Conservation (phyloP, 2,888 invertebrate genomes). For the Drosophila greeni region DNA sequence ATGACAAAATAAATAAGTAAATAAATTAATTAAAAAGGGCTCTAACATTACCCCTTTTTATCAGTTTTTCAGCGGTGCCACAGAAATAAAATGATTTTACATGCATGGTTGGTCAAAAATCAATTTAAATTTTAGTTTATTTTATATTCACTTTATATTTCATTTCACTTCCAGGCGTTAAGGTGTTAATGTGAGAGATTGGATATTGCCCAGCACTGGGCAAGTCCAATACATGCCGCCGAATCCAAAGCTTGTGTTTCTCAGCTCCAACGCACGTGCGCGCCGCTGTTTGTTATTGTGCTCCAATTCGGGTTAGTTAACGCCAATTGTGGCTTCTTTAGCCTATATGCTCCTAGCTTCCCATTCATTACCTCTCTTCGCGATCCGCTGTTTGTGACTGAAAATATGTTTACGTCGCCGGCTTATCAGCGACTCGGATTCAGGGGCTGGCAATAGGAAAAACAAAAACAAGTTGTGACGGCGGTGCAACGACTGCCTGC, state of each 20-base stretch:
- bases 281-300: slow-evolving; percentile 38
- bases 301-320: slow-evolving; percentile 52
- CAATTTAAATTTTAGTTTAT: not conserved
- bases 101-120: not conserved
- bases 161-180: not conserved
- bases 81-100: not conserved
- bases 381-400: slow-evolving; percentile 8
- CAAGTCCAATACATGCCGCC: not conserved
- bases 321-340: slow-evolving; percentile 7
- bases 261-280: slow-evolving; percentile 54
- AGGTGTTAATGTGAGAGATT: slow-evolving; percentile 5
- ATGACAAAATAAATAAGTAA: no score
- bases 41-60: no score
- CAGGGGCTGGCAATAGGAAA: slow-evolving; percentile 26
- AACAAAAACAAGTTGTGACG: slow-evolving; percentile 60
- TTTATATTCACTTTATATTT: not conserved
- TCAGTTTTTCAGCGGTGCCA: not conserved
- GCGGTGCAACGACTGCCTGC: slow-evolving; percentile 48
- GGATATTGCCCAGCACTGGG: slow-evolving; percentile 11
- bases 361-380: slow-evolving; percentile 3
- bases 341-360: slow-evolving; percentile 3
- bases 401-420: slow-evolving; percentile 60
- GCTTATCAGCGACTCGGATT: slow-evolving; percentile 45
- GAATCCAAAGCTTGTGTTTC: slow-evolving; percentile 2
- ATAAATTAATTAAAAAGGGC: no score